Conservation (phyloP, 1,140 invertebrate genomes). For the Nylanderia fulva region DNA sequence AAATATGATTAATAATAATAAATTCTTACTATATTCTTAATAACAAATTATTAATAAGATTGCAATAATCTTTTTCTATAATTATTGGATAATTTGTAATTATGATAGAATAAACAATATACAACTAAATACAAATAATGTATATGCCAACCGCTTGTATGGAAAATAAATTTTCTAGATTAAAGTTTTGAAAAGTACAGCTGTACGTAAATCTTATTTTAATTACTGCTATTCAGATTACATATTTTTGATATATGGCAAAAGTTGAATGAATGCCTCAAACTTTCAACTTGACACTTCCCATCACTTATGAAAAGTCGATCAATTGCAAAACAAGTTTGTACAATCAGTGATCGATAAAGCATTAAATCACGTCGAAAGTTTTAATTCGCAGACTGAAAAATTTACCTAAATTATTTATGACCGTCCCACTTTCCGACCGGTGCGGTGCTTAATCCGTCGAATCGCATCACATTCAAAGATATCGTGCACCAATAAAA, state of each 20-base stretch:
- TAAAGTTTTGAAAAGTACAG: background rate
- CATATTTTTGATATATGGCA: background rate
- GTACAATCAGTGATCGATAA: slow-evolving; percentile 36
- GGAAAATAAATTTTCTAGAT: background rate
- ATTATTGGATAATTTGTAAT: background rate
- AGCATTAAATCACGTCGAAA: slow-evolving; percentile 43
- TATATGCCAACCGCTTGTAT: background rate
- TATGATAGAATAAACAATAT: background rate
- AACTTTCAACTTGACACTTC: background rate
- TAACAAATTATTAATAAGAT: background rate
- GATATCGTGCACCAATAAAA: slow-evolving; percentile 17
- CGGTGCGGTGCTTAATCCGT: slow-evolving; percentile 35
- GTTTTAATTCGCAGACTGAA: slow-evolving; percentile 23
- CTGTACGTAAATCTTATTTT: background rate
- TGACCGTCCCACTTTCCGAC: slow-evolving; percentile 7
- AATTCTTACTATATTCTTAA: background rate
- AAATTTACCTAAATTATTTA: slow-evolving; percentile 53
- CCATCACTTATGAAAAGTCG: slow-evolving; percentile 9
- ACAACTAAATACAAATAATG: background rate
- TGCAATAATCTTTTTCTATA: background rate
- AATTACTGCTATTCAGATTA: background rate
- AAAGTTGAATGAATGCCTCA: slow-evolving; percentile 6
- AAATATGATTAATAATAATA: background rate
- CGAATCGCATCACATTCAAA: slow-evolving; percentile 32
- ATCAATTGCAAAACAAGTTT: slow-evolving; percentile 27